phyloP scores from a whole-genome alignment of 2,113 vertebrate genomes.

The Zootoca vivipara region DNA sequence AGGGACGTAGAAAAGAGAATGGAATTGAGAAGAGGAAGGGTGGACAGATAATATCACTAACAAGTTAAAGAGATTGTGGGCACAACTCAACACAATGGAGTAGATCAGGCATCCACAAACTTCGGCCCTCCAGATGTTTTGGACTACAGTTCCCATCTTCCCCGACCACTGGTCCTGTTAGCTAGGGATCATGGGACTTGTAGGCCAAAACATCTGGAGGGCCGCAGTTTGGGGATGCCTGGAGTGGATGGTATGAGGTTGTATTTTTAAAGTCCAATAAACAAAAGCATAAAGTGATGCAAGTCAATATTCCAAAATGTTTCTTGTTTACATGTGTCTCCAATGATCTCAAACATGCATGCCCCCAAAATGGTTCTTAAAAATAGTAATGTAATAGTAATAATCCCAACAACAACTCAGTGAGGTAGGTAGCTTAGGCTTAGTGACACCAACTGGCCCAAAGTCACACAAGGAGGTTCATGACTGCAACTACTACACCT shows the following conservation, averaged over 20 bases:
- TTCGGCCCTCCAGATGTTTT: too few species aligned
- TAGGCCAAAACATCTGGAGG: too few species aligned
- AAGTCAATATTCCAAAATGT: too few species aligned
- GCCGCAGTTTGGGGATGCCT: too few species aligned
- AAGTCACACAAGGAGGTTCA: background rate
- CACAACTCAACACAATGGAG: background rate
- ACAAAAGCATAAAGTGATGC: background rate
- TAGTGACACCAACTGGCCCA: background rate
- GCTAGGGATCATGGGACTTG: too few species aligned
- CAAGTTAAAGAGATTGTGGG: background rate
- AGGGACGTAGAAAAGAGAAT: background rate
- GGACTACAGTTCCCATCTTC: too few species aligned
- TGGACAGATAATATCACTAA: too few species aligned
- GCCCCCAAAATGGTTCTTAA: background rate
- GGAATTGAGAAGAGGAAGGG: background rate
- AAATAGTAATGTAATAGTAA: too few species aligned
- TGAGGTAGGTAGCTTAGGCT: background rate
- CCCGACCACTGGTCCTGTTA: too few species aligned
- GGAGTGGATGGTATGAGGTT: too few species aligned
- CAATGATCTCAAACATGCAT: too few species aligned
- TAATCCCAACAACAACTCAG: background rate
- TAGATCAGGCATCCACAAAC: too few species aligned
- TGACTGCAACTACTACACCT: background rate
- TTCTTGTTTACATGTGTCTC: background rate
- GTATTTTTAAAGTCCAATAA: background rate